phyloP scores from a whole-genome alignment of 2,797 vertebrate genomes.

The Myoxocephalus aenaeus region DNA sequence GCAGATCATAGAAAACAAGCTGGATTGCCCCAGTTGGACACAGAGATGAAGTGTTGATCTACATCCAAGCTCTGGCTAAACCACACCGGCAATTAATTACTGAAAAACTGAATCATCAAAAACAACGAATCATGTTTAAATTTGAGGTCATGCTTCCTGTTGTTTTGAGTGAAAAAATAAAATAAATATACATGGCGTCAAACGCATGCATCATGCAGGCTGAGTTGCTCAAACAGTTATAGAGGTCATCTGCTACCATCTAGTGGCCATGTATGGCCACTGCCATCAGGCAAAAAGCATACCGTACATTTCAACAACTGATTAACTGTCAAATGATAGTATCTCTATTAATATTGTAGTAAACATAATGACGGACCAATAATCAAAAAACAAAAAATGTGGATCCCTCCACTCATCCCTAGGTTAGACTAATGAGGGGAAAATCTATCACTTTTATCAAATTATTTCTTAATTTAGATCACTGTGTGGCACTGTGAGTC shows the following conservation, averaged over 20 bases:
- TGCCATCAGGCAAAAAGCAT: neutral
- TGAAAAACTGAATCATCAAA: neutral
- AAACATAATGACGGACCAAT: neutral
- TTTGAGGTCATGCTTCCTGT: neutral
- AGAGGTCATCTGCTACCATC: slow-evolving; percentile 41
- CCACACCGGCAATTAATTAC: slow-evolving; percentile 2
- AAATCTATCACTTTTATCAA: neutral
- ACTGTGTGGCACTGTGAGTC: too few species aligned
- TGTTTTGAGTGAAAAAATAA: neutral
- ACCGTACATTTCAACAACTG: neutral
- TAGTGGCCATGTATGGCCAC: slow-evolving; percentile 41
- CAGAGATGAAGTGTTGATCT: slow-evolving; percentile 22
- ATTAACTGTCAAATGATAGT: neutral
- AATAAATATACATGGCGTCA: neutral
- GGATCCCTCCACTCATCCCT: neutral
- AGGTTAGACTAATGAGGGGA: neutral
- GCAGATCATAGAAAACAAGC: slow-evolving; percentile 15
- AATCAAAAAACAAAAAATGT: neutral
- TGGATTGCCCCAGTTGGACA: slow-evolving; percentile 15
- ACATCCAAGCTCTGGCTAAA: slow-evolving; percentile 27
- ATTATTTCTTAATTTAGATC: too few species aligned
- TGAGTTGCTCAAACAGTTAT: neutral
- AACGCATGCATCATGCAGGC: neutral
- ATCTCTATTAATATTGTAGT: fast-evolving
- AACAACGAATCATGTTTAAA: neutral